Base-by-base conservation (phyloP, 2,113 vertebrate species). In the Saiga tatarica region DNA sequence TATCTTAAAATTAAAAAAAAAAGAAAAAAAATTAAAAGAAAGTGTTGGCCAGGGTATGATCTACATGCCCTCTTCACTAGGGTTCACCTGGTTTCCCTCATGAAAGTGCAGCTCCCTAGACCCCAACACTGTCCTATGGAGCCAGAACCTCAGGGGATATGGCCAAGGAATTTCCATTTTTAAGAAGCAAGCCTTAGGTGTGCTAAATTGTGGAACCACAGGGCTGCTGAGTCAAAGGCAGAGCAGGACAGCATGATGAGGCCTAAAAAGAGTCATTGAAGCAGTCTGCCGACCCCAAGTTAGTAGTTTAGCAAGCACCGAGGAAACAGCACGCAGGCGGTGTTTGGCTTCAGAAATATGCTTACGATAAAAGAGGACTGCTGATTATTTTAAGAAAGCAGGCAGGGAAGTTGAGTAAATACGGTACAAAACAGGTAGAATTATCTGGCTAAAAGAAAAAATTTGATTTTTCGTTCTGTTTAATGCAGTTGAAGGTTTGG, bases 271-370 rank as follows among this genome's bases (percentile, higher is more conserved):
- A 89, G 16, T 2, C 16, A n/a, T 36, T 2, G 5, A 81, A 74
- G 42, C 14, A 0, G 11, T 42, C 39, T 45, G 45, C 16, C 23
- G 21, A 42, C 33, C 16, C 33, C n/a, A 45, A 9, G n/a, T 28
- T 30, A 64, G 8, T 7, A 39, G 55, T 21, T 59, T 3, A 60
- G 15, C 16, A 16, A 47, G 26, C 4, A 16, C 4, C 1, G 0
- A 3, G 57, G 15, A n/a, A 55, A 26, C 33, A n/a, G 14, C 64
- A 82, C 50, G 33, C 13, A 85, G 42, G 28, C 1, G 1, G 28
- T 23, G 30, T 14, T 17, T 19, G 57, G 39, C 33, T 47, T 50
- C 53, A 28, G 50, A 10, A 17, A 78, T 11, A 42, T 1, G 57
- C 11, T 39, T 45, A 12, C 2, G 12, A 19, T 6, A 52, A 76